Base-by-base conservation (phyloP, 2,797 vertebrate species). In the Rhinogobio ventralis region DNA sequence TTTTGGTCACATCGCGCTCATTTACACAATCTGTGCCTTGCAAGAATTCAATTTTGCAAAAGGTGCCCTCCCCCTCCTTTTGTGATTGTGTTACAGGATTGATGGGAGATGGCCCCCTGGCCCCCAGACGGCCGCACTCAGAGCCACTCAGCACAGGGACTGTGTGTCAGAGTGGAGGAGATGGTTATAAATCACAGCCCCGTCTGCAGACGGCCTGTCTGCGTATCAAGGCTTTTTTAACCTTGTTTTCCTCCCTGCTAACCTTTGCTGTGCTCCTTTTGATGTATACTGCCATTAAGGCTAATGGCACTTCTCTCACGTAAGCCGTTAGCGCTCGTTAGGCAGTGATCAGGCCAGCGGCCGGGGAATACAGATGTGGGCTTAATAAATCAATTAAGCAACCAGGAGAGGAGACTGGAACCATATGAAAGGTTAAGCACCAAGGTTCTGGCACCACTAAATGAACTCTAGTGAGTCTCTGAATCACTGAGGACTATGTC, bases 241-340 rank as follows among this genome's bases (percentile, higher is more conserved):
- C 89, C 89, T 87, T 87, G 83, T 91, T 91, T 90, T 89, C 87
- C 83, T 74, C 87, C 84, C 75, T 76, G 83, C 94, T 96, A 96
- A 96, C 95, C 95, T 95, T 95, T 95, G 92, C 93, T 90, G 88
- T 88, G 91, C 90, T 88, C 82, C 89, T 91, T 92, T 90, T 93
- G 90, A 93, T 92, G 91, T 89, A 89, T 85, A 76, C 84, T 81
- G 55, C 94, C 94, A 96, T 96, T 96, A 96, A 92, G 89, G 90
- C 93, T 96, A 97, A 96, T 95, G 93, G 95, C 87, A 90, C 90
- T 93, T 92, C 93, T 95, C 94, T 96, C 95, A 95, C 95, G 92
- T 94, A 95, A 95, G 95, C 96, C 95, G 95, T 95, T 96, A 93
- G 93, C 89, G 91, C 93, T 96, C 94, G 95, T 96, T 96, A 96